These are phyloP conservation scores for Drosophila tristis DNA, from an alignment of 1,140 invertebrate species.

Conservation along the genomic window DNA sequence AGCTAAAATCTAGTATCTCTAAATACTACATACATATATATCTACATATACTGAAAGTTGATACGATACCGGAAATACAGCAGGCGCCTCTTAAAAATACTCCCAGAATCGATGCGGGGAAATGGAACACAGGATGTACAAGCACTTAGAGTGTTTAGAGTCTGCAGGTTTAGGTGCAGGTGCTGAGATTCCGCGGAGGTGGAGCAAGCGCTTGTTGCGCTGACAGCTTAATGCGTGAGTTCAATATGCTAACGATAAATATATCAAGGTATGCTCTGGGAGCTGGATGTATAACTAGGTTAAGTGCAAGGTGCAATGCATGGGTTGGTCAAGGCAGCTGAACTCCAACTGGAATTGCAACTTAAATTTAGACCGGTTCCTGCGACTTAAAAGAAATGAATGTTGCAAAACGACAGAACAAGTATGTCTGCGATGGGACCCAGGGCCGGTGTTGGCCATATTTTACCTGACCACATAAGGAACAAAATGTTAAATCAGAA, in stretches of 20 bases:
- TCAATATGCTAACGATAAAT: no score
- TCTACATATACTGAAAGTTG: slow-evolving; percentile 23
- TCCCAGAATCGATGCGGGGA: slow-evolving; percentile 1
- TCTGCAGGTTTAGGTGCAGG: no score
- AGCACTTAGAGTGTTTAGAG: neutral
- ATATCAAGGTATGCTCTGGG: slow-evolving; percentile 13
- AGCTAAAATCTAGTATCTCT: no score
- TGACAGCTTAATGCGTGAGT: no score
- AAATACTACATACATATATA: neutral
- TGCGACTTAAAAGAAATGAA: slow-evolving; percentile 1
- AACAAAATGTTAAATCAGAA: neutral
- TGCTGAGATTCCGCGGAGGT: no score
- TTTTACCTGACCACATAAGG: slow-evolving; percentile 6
- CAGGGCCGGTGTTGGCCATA: neutral
- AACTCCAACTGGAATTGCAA: slow-evolving; percentile 25
- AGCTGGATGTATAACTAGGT: neutral
- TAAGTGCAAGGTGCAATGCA: slow-evolving; percentile 8
- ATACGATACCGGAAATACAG: slow-evolving; percentile 36
- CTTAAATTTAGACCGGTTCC: slow-evolving; percentile 29
- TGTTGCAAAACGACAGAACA: slow-evolving; percentile 1
- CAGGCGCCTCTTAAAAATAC: slow-evolving; percentile 13
- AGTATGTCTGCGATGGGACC: slow-evolving; percentile 17
- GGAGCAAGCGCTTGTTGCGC: neutral
- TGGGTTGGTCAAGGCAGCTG: slow-evolving; percentile 5
- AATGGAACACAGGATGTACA: slow-evolving; percentile 36